Evolutionary conservation across 2,888 invertebrate species (phyloP), one percentile per base, ranked within the genome.

Genomic region (Cantharis flavilabris): DNA sequence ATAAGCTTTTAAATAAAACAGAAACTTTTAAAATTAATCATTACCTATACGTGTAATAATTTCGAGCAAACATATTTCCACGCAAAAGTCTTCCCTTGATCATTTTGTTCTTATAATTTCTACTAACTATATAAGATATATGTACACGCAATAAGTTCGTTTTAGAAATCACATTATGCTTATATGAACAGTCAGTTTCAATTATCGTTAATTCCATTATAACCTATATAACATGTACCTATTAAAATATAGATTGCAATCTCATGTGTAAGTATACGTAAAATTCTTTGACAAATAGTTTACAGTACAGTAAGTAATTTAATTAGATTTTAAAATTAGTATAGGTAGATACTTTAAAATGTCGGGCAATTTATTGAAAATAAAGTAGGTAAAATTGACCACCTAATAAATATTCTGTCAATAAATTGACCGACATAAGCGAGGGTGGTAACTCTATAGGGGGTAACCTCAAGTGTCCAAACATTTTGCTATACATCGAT

Each of bases 401-500:
- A 78, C 73, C 76, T 76, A 78, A 78, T 78, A 75, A 78, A 78
- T 63, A 64, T 76, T 73, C 76, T 75, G 72, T 75, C 72, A 75
- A 75, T 70, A 73, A 76, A 76, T 63, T 71, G 79, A 75, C 75
- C 79, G 70, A 76, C 67, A 75, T 71, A 64, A 71, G 76, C 70
- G 81, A 81, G 82, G 80, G 82, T 81, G 79, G 79, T 75, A 78
- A 78, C 77, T 71, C 78, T 76, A 78, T 79, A 79, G 82, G 82
- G 82, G 82, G 82, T 82, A 81, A 83, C 83, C 82, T 82, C 81
- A 84, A 84, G 82, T 83, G 82, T 82, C 81, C 80, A 81, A 82
- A 82, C 80, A 83, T 79, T 76, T 80, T 80, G 80, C 81, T 71
- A 73, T 79, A 73, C 80, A 81, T 81, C 80, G 76, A 76, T 78